These are phyloP conservation scores for Pomatorhinus ruficollis DNA, from an alignment of 2,113 vertebrate species.

Conservation along the genomic window DNA sequence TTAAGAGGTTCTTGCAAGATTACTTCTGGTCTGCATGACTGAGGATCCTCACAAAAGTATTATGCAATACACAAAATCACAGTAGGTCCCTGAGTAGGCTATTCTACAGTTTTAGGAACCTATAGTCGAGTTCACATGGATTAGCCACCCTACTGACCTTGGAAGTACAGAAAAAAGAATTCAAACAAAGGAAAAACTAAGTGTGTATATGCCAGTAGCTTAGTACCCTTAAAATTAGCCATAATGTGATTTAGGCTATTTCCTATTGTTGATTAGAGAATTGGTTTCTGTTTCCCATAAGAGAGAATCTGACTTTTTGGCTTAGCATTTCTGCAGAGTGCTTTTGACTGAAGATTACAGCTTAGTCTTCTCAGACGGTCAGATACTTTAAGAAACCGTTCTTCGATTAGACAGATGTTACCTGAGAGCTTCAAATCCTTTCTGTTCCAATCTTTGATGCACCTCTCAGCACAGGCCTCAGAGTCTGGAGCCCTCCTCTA, in stretches of 20 bases:
- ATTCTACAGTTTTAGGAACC: neutral
- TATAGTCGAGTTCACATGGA: neutral
- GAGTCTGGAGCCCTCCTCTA: neutral
- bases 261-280: neutral
- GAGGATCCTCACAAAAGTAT: neutral
- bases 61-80: neutral
- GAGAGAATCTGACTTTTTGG: neutral
- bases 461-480: neutral
- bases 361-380: neutral
- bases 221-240: neutral
- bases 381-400: neutral
- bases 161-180: neutral
- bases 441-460: rapidly evolving
- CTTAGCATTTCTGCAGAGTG: neutral
- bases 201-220: neutral
- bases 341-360: neutral
- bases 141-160: neutral
- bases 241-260: neutral
- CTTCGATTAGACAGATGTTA: rapidly evolving
- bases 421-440: neutral
- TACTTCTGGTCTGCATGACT: neutral
- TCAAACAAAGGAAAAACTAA: neutral
- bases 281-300: neutral
- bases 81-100: neutral
- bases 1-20: neutral